phyloP scores from a whole-genome alignment of 2,888 invertebrate genomes.

The Agrotis ipsilon region DNA sequence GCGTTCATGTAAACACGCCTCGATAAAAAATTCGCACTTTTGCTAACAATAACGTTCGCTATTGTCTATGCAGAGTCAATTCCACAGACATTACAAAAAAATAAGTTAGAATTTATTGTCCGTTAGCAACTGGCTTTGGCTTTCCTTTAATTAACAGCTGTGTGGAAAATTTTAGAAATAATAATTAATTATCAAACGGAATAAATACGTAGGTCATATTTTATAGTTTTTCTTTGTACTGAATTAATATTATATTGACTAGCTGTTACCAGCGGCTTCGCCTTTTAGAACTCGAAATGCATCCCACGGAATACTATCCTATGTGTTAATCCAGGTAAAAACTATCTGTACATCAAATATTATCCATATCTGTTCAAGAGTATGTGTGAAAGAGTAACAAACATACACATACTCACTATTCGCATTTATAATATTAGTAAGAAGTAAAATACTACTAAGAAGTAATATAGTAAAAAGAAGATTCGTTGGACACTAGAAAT shows the following conservation, averaged over 20 bases:
- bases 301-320: no score
- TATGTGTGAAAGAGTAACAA: no score
- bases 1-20: slow-evolving; percentile 40
- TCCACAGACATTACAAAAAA: slow-evolving; percentile 26
- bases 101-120: slow-evolving; percentile 14
- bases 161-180: background rate
- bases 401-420: no score
- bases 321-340: no score
- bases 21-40: slow-evolving; percentile 46
- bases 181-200: background rate
- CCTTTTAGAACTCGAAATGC: no score
- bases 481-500: no score
- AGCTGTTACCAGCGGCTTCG: no score
- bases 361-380: no score
- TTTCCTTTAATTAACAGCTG: background rate
- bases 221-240: slow-evolving; percentile 18
- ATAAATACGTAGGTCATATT: background rate
- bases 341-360: no score
- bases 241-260: slow-evolving; percentile 10
- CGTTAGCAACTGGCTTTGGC: slow-evolving; percentile 40
- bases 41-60: slow-evolving; percentile 34
- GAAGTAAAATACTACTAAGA: no score
- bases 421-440: no score
- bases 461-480: no score
- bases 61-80: slow-evolving; percentile 35